These are phyloP conservation scores for Clivina fossor DNA, from an alignment of 2,888 invertebrate genomes.

Conservation along the genomic window DNA sequence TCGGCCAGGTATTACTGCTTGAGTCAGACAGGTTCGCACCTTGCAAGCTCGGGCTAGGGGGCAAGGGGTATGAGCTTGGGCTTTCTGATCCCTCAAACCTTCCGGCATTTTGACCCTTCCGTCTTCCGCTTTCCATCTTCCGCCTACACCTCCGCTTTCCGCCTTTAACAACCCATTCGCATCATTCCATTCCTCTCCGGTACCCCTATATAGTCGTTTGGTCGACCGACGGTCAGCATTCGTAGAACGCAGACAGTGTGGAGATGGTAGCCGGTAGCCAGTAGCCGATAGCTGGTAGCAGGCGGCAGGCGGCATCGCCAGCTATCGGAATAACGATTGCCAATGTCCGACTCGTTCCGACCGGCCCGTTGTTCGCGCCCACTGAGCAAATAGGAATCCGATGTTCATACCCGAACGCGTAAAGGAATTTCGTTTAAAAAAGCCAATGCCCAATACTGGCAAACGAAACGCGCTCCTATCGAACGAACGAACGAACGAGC, in stretches of 20 bases:
- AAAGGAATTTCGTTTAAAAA: constrained; percentile 30
- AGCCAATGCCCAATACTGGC: neutral
- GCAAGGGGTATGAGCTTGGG: constrained; percentile 8
- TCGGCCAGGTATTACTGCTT: constrained; percentile 7
- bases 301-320: neutral
- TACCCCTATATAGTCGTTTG: no score
- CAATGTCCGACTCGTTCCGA: constrained; percentile 3
- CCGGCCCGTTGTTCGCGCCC: constrained; percentile 22
- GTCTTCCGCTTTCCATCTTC: constrained; percentile 4
- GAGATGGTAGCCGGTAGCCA: no score
- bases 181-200: no score
- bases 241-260: no score
- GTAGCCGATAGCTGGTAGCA: no score
- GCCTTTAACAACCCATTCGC: no score
- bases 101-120: constrained; percentile 16
- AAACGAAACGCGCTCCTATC: neutral
- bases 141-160: neutral
- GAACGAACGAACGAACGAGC: constrained; percentile 4
- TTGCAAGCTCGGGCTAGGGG: constrained; percentile 4
- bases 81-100: constrained; percentile 13
- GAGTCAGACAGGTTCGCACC: constrained; percentile 14
- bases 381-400: constrained; percentile 28
- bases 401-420: constrained; percentile 20
- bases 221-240: no score
- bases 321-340: neutral